Percentiles rank a stretch among this genome's conserved stretches.
phyloP scores from a whole-genome alignment of 2,113 vertebrate species.

The Gymnobelideus leadbeateri region DNA sequence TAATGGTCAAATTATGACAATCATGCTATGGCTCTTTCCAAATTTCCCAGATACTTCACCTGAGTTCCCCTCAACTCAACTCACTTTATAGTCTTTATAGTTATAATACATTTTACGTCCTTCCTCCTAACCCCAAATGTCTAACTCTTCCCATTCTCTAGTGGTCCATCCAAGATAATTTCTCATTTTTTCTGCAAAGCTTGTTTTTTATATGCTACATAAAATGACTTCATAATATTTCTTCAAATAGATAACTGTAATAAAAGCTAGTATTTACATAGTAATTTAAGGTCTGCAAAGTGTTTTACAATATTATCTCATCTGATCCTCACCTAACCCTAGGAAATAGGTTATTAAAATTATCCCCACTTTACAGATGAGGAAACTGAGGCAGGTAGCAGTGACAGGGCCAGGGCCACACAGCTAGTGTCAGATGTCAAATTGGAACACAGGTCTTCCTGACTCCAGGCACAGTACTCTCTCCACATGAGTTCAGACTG shows the following conservation, averaged over 20 bases:
- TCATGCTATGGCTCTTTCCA: neutral
- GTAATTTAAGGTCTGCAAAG: constrained; percentile 11
- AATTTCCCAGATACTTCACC: neutral
- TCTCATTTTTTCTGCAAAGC: neutral
- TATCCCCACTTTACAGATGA: constrained; percentile 8
- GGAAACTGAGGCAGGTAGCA: neutral
- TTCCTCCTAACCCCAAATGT: neutral
- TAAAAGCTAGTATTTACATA: constrained; percentile 8
- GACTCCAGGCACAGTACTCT: neutral
- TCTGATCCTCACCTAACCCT: neutral
- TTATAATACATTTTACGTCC: neutral
- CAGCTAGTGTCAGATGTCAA: neutral
- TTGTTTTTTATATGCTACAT: neutral
- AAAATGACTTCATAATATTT: neutral
- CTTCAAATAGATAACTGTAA: neutral
- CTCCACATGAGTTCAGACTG: neutral
- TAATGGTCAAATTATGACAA: neutral
- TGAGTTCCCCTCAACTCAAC: neutral
- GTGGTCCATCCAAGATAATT: neutral
- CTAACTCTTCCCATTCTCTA: neutral
- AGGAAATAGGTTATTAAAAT: constrained; percentile 18
- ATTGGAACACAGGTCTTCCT: constrained; percentile 18
- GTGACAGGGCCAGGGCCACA: neutral
- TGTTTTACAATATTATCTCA: constrained; percentile 4
- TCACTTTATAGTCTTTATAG: neutral